Conservation (phyloP, 2,888 invertebrate species). For the Panzeria rudis region DNA sequence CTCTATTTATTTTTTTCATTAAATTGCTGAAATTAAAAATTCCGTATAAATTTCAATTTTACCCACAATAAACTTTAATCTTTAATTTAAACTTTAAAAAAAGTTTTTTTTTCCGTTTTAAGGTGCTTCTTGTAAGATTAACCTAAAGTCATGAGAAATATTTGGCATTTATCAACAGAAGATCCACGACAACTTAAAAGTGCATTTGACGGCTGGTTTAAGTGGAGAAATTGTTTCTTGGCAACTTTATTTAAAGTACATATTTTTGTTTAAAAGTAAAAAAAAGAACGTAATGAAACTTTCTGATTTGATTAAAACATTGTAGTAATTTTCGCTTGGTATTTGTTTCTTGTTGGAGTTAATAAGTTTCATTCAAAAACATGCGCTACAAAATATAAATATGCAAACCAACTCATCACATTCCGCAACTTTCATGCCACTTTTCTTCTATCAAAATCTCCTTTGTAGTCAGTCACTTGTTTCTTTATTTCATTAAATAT, state of each 20-base stretch:
- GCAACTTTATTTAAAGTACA: constrained; percentile 33
- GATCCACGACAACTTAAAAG: constrained; percentile 31
- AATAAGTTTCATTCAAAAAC: constrained; percentile 26
- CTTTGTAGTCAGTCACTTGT: constrained; percentile 13
- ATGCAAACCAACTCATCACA: constrained; percentile 14
- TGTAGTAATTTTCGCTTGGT: neutral
- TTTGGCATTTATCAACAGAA: constrained; percentile 53
- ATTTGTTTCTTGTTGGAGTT: neutral
- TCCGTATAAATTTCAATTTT: constrained; percentile 23
- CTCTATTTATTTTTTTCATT: neutral
- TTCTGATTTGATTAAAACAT: constrained; percentile 26
- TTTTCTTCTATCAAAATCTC: constrained; percentile 30
- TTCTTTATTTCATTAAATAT: constrained; percentile 5
- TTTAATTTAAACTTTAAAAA: constrained; percentile 45
- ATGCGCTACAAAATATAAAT: neutral
- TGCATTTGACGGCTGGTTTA: constrained; percentile 45
- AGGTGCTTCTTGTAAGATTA: constrained; percentile 32
- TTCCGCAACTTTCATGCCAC: constrained; percentile 1
- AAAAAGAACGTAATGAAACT: constrained; percentile 1
- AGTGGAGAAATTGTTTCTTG: constrained; percentile 6
- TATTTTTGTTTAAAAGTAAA: neutral
- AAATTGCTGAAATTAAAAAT: constrained; percentile 9
- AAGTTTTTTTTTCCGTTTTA: neutral
- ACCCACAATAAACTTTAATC: constrained; percentile 51
- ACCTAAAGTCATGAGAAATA: constrained; percentile 52